phyloP scores from a whole-genome alignment of 2,113 vertebrate genomes.

The Aramus guarauna region DNA sequence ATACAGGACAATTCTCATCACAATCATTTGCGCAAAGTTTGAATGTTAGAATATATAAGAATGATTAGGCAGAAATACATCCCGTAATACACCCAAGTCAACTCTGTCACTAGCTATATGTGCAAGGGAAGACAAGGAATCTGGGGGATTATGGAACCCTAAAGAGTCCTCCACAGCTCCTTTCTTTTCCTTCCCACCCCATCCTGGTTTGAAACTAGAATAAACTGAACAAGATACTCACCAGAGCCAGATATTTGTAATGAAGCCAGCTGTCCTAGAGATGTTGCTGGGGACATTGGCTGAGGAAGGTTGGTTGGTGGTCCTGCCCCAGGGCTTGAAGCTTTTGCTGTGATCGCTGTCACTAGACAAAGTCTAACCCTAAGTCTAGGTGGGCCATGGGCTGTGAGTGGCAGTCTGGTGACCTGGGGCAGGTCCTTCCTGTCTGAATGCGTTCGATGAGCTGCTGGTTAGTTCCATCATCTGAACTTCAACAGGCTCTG shows the following conservation, averaged over 20 bases:
- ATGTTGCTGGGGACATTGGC: neutral
- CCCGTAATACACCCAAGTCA: accelerated
- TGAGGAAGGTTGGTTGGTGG: neutral
- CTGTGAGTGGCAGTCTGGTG: neutral
- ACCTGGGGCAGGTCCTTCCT: neutral
- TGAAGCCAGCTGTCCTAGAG: neutral
- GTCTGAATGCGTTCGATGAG: neutral
- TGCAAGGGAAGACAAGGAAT: neutral
- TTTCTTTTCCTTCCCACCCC: neutral
- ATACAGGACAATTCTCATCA: neutral
- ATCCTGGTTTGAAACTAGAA: neutral
- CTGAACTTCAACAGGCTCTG: neutral
- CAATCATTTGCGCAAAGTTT: neutral
- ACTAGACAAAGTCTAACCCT: neutral
- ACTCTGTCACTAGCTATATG: neutral
- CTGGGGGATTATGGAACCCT: neutral
- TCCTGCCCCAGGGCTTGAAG: neutral
- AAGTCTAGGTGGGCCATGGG: neutral
- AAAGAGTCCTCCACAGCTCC: neutral
- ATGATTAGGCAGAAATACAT: neutral
- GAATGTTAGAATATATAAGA: neutral
- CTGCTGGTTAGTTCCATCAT: neutral
- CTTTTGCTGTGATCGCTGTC: neutral
- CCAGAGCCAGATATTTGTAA: neutral
- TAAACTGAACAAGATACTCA: neutral